Evolutionary conservation across 2,888 invertebrate genomes (phyloP), one percentile per base, ranked within the genome.

Genomic region (Alloscopus bannaensis): DNA sequence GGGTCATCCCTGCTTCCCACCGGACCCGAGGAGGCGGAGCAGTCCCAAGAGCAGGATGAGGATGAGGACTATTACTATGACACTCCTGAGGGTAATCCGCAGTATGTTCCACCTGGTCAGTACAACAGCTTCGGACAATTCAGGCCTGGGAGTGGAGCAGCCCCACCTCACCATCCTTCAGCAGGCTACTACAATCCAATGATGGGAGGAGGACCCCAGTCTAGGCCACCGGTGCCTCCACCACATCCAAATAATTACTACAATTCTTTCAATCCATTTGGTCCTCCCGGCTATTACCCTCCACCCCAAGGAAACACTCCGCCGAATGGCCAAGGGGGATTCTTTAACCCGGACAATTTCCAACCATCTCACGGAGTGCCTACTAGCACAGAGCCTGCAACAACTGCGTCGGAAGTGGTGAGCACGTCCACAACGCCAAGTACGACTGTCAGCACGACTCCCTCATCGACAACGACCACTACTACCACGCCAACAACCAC

Each of bases 41-140:
- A 0, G 20, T 70, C 70, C 11, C 60, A 59, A 13, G 77, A 77
- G 26, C 52, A 57, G 13, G 77, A 70, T 22, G 77, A 77, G 47
- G 77, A 77, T 28, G 77, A 70, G 40, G 77, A 77, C 18, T 77
- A 77, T 22, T 77, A 77, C 47, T 77, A 77, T 29, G 77, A 77
- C 20, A 70, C 55, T 57, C 77, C 77, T 3, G 77, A 70, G 2
- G 60, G 60, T 20, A 20, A 66, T 52, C 2, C 24, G 3, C 20
- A 52, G 20, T 8, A 42, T 13, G 73, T 40, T 6, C 45, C 75
- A 11, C 55, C 70, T 16, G 77, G 77, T 11, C 77, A 70, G 29
- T 77, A 52, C 20, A 77, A 70, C 20, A 77, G 77, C 18, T 77
- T 77, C 47, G 77, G 77, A 42, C 77, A 77, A 16, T 77, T 26